These are phyloP conservation scores for Taurulus bubalis DNA, from an alignment of 2,113 vertebrate genomes.

Conservation along the genomic window DNA sequence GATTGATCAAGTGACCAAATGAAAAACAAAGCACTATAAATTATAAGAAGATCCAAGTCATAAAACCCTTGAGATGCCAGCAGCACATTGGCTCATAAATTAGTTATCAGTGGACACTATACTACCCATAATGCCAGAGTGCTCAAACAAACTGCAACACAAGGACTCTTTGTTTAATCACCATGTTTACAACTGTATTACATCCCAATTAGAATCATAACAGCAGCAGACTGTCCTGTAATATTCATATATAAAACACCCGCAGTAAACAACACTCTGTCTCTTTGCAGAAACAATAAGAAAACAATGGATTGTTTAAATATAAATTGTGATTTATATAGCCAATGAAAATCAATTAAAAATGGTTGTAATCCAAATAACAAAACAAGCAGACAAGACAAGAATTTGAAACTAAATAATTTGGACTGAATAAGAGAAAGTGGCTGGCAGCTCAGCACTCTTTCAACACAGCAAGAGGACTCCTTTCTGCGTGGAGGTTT, in stretches of 20 bases:
- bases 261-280: neutral
- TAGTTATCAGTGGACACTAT: conserved; percentile 1
- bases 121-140: conserved; percentile 25
- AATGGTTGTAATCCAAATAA: neutral
- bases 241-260: conserved; percentile 28
- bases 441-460: neutral
- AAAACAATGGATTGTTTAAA: neutral
- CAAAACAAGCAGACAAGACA: neutral
- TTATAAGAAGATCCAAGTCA: conserved; percentile 42
- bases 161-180: conserved; percentile 35
- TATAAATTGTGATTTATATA: neutral
- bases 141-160: conserved; percentile 16
- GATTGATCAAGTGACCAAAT: conserved; percentile 51
- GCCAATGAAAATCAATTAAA: neutral
- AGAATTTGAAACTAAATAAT: neutral
- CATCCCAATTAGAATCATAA: conserved; percentile 35
- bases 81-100: conserved; percentile 32
- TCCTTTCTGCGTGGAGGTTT: neutral
- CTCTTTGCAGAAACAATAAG: conserved; percentile 5
- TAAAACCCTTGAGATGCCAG: conserved; percentile 39
- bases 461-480: neutral
- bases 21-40: conserved; percentile 56
- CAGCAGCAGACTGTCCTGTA: conserved; percentile 23
- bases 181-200: conserved; percentile 39
- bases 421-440: neutral